phyloP scores from a whole-genome alignment of 2,888 invertebrate species.

The Maniola hyperantus region DNA sequence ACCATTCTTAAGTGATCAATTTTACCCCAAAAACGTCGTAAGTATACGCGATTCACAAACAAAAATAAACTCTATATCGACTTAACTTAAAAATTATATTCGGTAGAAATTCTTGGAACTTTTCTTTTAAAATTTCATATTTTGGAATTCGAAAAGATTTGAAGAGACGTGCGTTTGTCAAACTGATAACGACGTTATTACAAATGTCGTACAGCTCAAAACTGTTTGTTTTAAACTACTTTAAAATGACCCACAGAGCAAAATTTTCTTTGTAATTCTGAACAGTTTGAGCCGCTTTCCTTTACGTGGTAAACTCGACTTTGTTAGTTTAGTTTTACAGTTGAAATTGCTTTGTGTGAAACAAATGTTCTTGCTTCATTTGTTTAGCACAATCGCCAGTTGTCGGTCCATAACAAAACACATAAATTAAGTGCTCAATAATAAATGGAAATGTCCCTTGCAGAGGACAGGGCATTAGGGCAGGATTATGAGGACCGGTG shows the following conservation, averaged over 20 bases:
- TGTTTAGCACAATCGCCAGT: slow-evolving; percentile 57
- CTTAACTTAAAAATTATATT: slow-evolving; percentile 32
- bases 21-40: slow-evolving; percentile 51
- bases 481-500: slow-evolving; percentile 78
- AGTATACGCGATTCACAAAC: slow-evolving; percentile 14
- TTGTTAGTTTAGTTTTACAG: slow-evolving; percentile 34
- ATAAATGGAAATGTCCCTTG: slow-evolving; percentile 83
- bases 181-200: slow-evolving; percentile 48
- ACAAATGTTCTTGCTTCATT: slow-evolving; percentile 46
- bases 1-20: slow-evolving; percentile 71
- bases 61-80: slow-evolving; percentile 41
- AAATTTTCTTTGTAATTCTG: slow-evolving; percentile 48
- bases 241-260: slow-evolving; percentile 68
- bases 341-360: slow-evolving; percentile 39
- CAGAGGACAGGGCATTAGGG: slow-evolving; percentile 82
- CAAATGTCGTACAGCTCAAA: slow-evolving; percentile 43
- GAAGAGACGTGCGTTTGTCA: slow-evolving; percentile 44
- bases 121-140: slow-evolving; percentile 59
- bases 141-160: slow-evolving; percentile 52
- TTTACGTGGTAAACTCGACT: slow-evolving; percentile 38
- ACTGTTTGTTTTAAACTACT: slow-evolving; percentile 46
- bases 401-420: slow-evolving; percentile 83
- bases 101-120: slow-evolving; percentile 31
- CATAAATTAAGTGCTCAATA: slow-evolving; percentile 84
- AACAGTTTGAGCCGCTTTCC: slow-evolving; percentile 44